Evolutionary conservation across 2,797 vertebrate genomes (phyloP).

Genomic region (Trachops cirrhosus): DNA sequence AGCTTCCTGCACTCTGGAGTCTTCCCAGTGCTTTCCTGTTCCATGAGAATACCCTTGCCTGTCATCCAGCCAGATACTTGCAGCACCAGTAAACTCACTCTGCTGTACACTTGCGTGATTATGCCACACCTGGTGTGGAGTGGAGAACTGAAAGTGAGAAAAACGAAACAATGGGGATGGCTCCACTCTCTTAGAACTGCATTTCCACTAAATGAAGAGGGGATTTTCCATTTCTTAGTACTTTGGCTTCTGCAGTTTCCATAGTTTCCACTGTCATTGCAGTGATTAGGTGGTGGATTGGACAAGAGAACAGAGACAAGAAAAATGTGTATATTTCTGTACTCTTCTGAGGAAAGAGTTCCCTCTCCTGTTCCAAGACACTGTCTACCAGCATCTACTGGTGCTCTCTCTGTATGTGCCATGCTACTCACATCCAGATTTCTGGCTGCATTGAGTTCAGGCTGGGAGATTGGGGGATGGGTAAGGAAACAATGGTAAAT

Average conservation of each 20-base stretch:
- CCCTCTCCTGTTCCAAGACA: background rate
- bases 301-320: background rate
- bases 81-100: background rate
- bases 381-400: background rate
- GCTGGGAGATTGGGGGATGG: background rate
- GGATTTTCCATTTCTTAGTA: background rate
- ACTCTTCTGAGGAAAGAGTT: background rate
- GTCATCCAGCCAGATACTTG: background rate
- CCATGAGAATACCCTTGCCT: background rate
- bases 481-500: background rate
- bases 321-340: background rate
- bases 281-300: background rate
- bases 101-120: background rate
- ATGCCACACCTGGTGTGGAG: background rate
- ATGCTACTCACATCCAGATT: background rate
- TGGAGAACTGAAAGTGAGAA: background rate
- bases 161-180: background rate
- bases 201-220: background rate
- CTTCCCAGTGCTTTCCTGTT: background rate
- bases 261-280: background rate
- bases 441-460: background rate
- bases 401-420: background rate
- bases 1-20: background rate
- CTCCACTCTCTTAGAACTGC: background rate
- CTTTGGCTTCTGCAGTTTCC: background rate